Evolutionary conservation across 64 coral and sea anemone genomes (phyloP).

Genomic region (Pocillopora verrucosa): DNA sequence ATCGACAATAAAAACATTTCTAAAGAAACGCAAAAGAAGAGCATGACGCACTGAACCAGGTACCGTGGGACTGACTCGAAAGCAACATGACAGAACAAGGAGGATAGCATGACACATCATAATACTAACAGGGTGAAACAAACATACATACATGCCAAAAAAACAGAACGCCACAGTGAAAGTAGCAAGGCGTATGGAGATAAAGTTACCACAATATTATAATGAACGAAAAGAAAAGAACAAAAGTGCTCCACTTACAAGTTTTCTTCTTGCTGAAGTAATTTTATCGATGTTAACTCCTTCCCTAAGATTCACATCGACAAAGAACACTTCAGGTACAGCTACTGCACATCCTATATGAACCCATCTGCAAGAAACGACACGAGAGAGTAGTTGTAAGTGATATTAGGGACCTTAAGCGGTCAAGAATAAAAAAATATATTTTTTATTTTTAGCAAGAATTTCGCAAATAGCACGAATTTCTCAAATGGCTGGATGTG

Average conservation of each 20-base stretch:
- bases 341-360: conserved; percentile 84
- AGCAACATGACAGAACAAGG: not conserved
- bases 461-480: not conserved
- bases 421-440: not conserved
- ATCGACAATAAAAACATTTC: conserved; percentile 67
- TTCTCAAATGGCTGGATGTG: not conserved
- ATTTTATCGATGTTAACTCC: conserved; percentile 62
- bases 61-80: not conserved
- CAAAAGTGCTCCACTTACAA: conserved; percentile 37
- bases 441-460: not conserved
- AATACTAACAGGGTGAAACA: too few relatives aligned
- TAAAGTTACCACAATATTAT: not conserved
- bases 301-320: conserved; percentile 48
- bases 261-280: conserved; percentile 69
- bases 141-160: too few relatives aligned
- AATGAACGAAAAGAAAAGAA: not conserved
- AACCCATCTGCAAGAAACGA: conserved; percentile 53
- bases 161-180: not conserved
- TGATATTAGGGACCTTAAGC: not conserved
- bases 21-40: not conserved
- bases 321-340: conserved; percentile 79
- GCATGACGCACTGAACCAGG: not conserved
- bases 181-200: not conserved
- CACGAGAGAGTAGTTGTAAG: not conserved
- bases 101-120: too few relatives aligned